A percentile compares a stretch with the other conserved stretches of the same genome.
These are phyloP conservation scores for Ecliptopera silaceata DNA, from an alignment of 2,888 invertebrate genomes.

Conservation along the genomic window DNA sequence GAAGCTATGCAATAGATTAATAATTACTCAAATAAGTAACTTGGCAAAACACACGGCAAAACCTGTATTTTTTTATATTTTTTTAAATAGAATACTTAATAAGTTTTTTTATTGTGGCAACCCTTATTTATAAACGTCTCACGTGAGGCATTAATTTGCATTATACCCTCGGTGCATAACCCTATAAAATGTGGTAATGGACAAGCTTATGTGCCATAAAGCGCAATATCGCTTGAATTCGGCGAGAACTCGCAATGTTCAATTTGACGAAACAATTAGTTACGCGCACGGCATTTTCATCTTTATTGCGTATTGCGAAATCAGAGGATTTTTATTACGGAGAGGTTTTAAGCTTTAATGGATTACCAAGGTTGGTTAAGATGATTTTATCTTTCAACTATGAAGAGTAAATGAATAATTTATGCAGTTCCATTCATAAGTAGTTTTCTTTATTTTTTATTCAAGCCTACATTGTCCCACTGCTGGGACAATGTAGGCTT, in stretches of 20 bases:
- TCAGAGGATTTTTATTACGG: neutral
- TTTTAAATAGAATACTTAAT: no score
- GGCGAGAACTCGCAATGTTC: conserved; percentile 49
- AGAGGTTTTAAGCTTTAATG: neutral
- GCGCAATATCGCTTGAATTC: conserved; percentile 63
- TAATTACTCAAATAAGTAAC: no score
- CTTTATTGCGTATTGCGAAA: conserved; percentile 45
- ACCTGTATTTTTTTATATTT: no score
- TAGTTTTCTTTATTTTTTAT: no score
- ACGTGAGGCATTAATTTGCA: conserved; percentile 74
- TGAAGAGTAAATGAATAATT: no score
- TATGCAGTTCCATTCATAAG: no score
- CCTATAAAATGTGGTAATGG: conserved; percentile 76
- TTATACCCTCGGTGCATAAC: conserved; percentile 71
- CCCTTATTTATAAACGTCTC: conserved; percentile 61
- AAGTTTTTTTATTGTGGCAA: conserved; percentile 37
- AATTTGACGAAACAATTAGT: conserved; percentile 65
- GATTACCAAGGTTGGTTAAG: neutral
- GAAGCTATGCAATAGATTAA: no score
- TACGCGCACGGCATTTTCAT: conserved; percentile 48
- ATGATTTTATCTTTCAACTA: no score
- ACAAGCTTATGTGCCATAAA: conserved; percentile 69
- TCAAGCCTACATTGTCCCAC: no score
- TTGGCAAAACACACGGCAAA: no score
- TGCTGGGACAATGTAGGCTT: no score